Percentiles rank a stretch among this genome's conserved stretches.
phyloP scores from a whole-genome alignment of 2,888 invertebrate genomes.

The Steinernema carpocapsae region DNA sequence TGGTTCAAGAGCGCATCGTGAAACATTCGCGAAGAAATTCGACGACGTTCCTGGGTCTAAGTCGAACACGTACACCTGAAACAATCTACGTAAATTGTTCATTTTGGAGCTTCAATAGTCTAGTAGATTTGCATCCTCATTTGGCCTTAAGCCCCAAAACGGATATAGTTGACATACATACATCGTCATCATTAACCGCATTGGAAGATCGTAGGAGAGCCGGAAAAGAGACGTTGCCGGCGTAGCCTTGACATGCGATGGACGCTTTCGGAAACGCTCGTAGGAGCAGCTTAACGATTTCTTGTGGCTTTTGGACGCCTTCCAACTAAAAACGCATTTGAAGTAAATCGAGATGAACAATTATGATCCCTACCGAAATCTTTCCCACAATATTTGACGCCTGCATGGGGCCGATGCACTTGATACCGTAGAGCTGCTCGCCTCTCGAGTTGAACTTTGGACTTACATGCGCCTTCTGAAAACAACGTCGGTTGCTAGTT shows the following conservation, averaged over 20 bases:
- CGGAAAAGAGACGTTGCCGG: background rate
- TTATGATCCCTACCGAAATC: background rate
- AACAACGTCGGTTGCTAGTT: background rate
- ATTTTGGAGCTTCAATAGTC: too few relatives aligned
- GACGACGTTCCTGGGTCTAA: background rate
- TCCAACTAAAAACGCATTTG: background rate
- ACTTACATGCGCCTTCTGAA: background rate
- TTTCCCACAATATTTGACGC: background rate
- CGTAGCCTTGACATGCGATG: background rate
- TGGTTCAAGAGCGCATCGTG: background rate
- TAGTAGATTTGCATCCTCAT: too few relatives aligned
- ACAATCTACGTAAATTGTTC: too few relatives aligned
- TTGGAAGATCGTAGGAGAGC: background rate
- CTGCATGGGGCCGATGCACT: background rate
- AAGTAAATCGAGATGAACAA: background rate
- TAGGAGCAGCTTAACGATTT: background rate
- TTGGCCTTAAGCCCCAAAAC: too few relatives aligned
- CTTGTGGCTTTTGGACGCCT: background rate
- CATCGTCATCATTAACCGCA: constrained; percentile 1
- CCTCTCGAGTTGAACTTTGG: background rate
- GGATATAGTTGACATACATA: background rate
- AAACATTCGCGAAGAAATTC: background rate
- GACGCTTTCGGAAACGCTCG: background rate
- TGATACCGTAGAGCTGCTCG: background rate
- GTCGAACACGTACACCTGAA: constrained; percentile 11